phyloP scores from a whole-genome alignment of 2,888 invertebrate species.

The Horisme vitalbata region DNA sequence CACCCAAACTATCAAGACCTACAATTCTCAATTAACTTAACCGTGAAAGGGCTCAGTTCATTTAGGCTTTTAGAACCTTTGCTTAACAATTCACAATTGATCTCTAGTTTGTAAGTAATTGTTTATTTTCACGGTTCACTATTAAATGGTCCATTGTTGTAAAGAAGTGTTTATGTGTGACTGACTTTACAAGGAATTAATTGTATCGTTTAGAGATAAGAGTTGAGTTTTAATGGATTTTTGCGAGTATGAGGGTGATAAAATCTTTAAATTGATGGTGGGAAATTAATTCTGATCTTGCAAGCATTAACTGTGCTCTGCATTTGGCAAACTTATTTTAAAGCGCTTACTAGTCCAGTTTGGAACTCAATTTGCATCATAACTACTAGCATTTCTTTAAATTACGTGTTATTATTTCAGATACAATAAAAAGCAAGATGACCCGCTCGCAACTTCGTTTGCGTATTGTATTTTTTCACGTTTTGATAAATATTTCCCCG shows the following conservation, averaged over 20 bases:
- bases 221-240: conserved; percentile 43
- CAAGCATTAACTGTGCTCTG: no score
- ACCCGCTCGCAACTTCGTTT: no score
- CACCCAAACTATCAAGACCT: conserved; percentile 19
- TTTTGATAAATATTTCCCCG: no score
- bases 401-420: no score
- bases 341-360: no score
- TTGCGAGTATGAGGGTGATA: conserved; percentile 30
- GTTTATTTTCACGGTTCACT: conserved; percentile 37
- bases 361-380: no score
- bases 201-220: conserved; percentile 43
- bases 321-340: no score
- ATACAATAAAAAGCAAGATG: no score
- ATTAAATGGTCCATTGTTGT: conserved; percentile 33
- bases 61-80: conserved; percentile 15
- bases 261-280: conserved; percentile 12
- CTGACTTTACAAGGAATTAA: conserved; percentile 51
- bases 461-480: no score
- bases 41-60: conserved; percentile 4
- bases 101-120: conserved; percentile 28
- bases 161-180: conserved; percentile 57
- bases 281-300: no score
- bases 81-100: conserved; percentile 38
- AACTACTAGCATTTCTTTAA: no score
- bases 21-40: conserved; percentile 1